Evolutionary conservation across 2,888 invertebrate genomes (phyloP), one percentile per base, ranked within the genome.

Genomic region (Ametastegia equiseti): DNA sequence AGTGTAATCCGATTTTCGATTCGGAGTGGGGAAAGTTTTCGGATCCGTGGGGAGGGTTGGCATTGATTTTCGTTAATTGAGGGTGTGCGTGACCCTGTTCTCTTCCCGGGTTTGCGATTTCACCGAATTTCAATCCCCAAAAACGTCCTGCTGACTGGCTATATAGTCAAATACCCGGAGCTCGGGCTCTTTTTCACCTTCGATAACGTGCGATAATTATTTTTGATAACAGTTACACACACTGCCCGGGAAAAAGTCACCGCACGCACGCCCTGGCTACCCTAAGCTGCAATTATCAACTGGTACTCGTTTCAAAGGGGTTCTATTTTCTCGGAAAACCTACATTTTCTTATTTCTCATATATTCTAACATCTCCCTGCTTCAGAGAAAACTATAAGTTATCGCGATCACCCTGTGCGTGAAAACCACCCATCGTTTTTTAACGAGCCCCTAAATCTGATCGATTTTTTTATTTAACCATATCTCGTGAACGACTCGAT

Each of bases 101-200:
- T 39, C 65, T 39, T 67, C 65, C 36, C 36, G 36, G 65, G 19
- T n/a, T 67, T n/a, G n/a, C 86, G 86, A 85, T 85, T 85, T 81
- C 82, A 83, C 81, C 69, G 71, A 47, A 65, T 45, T 67, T 47
- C 30, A 78, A 36, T 50, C 81, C n/a, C 60, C 65, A 47, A 80
- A 63, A 82, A 80, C 65, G 78, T 80, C 82, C 81, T 82, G 65
- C 63, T 7, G 36, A 33, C n/a, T n/a, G n/a, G n/a, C n/a, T n/a
- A n/a, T n/a, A n/a, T 67, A 67, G 36, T 67, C 39, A 39, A 67
- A 67, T 4, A 67, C 65, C 36, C 13, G 65, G 3, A 11, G 23
- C 60, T 30, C 81, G 78, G 39, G 50, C 57, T 75, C 65, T 54
- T 57, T 71, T 60, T 60, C 30, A 60, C 27, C 23, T 60, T 42